phyloP scores from a whole-genome alignment of 2,888 invertebrate genomes.

The Lasioglossum vierecki region DNA sequence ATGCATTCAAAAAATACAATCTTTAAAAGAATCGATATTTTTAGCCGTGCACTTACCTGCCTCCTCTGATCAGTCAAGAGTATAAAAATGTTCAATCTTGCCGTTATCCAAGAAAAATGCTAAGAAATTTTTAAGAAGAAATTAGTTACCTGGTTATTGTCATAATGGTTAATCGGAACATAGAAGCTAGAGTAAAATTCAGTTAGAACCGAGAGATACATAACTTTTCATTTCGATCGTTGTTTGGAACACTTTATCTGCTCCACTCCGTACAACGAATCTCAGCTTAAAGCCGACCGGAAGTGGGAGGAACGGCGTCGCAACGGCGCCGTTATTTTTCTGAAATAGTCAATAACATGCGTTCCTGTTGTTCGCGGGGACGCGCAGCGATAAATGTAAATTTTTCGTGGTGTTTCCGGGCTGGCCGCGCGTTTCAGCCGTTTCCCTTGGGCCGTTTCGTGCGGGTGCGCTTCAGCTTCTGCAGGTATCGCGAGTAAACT shows the following conservation, averaged over 20 bases:
- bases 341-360: background rate
- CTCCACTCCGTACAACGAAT: background rate
- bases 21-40: no score
- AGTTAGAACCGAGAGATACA: background rate
- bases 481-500: conserved; percentile 23
- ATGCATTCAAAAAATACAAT: no score
- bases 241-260: background rate
- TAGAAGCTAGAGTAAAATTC: background rate
- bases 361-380: background rate
- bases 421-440: conserved; percentile 15
- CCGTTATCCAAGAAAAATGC: background rate
- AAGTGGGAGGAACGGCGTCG: background rate
- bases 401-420: background rate
- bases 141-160: background rate
- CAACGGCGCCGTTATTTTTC: conserved; percentile 14
- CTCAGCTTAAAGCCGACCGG: background rate
- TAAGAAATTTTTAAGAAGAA: background rate
- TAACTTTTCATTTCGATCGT: background rate
- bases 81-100: no score
- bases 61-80: no score
- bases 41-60: no score
- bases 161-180: background rate
- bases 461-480: conserved; percentile 26
- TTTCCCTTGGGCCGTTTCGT: conserved; percentile 34
- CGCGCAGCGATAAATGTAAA: conserved; percentile 5